These are phyloP conservation scores for Meteorus sp. DNA, from an alignment of 1,140 invertebrate genomes.

Conservation along the genomic window DNA sequence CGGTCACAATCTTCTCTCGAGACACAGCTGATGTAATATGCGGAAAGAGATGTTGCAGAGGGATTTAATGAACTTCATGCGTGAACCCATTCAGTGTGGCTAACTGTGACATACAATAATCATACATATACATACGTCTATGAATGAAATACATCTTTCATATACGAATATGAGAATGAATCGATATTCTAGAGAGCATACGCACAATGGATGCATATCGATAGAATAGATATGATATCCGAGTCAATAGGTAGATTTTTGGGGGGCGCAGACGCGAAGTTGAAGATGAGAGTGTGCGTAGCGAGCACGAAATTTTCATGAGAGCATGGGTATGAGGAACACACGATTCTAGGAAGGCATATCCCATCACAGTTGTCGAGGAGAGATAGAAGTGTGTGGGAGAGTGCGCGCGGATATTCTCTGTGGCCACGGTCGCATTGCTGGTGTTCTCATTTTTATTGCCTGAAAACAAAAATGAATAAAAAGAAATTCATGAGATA, in stretches of 20 bases:
- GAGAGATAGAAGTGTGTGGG: constrained; percentile 32
- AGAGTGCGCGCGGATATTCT: constrained; percentile 26
- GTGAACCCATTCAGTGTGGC: no score
- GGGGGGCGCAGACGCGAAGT: constrained; percentile 49
- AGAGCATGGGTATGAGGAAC: not conserved
- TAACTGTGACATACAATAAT: no score
- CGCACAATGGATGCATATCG: constrained; percentile 22
- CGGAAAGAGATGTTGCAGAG: no score
- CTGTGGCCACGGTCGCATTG: constrained; percentile 40
- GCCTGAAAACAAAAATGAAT: constrained; percentile 1
- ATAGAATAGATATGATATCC: constrained; percentile 37
- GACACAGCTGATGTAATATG: no score
- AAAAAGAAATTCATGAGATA: not conserved
- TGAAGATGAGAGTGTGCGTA: constrained; percentile 31
- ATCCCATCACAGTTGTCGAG: not conserved
- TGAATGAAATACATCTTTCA: no score
- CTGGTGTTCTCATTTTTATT: constrained; percentile 37
- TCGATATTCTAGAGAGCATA: no score
- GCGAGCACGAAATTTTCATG: not conserved
- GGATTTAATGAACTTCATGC: no score
- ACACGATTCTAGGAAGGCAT: not conserved
- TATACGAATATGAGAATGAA: no score
- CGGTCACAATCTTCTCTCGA: no score
- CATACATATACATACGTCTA: no score
- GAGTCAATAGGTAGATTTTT: constrained; percentile 56